Percentiles rank a stretch among this genome's conserved stretches.
Evolutionary conservation across 2,888 invertebrate species (phyloP).

Genomic region (Napeogenes sylphis): DNA sequence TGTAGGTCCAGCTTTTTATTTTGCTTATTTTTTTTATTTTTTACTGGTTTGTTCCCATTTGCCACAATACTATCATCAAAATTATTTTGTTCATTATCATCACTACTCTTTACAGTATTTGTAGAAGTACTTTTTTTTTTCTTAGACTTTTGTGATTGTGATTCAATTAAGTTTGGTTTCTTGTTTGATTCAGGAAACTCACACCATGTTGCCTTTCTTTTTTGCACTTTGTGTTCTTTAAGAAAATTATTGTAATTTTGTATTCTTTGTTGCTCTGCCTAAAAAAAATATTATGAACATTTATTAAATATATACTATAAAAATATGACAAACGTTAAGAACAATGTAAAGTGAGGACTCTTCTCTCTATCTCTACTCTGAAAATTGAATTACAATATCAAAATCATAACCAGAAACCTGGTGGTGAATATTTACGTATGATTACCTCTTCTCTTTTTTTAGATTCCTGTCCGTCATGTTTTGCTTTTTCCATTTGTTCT

Average conservation of each 20-base stretch:
- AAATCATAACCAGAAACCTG: too few relatives aligned
- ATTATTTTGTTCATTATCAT: constrained; percentile 5
- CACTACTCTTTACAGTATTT: background rate
- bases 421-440: background rate
- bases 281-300: constrained; percentile 11
- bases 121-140: constrained; percentile 12
- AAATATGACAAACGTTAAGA: background rate
- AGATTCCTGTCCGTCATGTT: constrained; percentile 64
- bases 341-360: too few relatives aligned
- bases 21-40: constrained; percentile 34
- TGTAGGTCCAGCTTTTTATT: constrained; percentile 27
- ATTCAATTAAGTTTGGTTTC: constrained; percentile 19
- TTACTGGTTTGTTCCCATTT: constrained; percentile 8
- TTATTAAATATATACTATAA: background rate
- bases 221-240: constrained; percentile 67
- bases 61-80: constrained; percentile 16
- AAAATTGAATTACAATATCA: too few relatives aligned
- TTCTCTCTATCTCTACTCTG: too few relatives aligned
- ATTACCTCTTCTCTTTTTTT: constrained; percentile 60
- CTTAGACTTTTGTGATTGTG: constrained; percentile 20
- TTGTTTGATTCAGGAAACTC: constrained; percentile 70
- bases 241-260: constrained; percentile 73
- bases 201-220: constrained; percentile 74
- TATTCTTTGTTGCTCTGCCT: constrained; percentile 71
- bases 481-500: constrained; percentile 75